phyloP scores from a whole-genome alignment of 2,113 vertebrate genomes.

The Elephantulus edwardii region DNA sequence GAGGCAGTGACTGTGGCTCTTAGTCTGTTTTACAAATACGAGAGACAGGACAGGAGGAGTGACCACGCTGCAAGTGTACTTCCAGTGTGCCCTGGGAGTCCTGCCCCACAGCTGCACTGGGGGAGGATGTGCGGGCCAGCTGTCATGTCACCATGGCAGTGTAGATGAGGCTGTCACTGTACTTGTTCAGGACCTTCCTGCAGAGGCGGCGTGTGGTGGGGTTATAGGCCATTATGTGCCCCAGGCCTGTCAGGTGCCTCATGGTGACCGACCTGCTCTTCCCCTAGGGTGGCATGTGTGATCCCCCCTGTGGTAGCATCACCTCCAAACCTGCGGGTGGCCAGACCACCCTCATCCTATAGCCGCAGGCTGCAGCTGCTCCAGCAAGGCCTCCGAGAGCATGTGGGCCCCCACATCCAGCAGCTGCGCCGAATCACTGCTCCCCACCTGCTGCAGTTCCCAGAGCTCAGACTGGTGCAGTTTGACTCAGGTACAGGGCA shows the following conservation, averaged over 20 bases:
- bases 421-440: conserved; percentile 85
- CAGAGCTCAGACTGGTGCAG: conserved; percentile 93
- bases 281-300: conserved; percentile 88
- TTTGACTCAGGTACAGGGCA: conserved; percentile 98
- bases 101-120: not conserved
- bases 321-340: conserved; percentile 87
- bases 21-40: not conserved
- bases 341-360: conserved; percentile 88
- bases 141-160: fast-evolving
- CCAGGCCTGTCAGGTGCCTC: fast-evolving
- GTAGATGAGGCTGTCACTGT: not conserved
- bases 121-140: not conserved
- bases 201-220: not conserved
- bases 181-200: not conserved
- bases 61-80: too few species aligned
- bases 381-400: conserved; percentile 83
- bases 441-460: conserved; percentile 84
- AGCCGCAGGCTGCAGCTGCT: conserved; percentile 87
- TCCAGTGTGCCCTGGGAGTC: not conserved
- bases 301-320: conserved; percentile 91
- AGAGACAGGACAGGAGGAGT: too few species aligned
- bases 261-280: conserved; percentile 8
- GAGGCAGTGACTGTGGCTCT: too few species aligned
- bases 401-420: conserved; percentile 81
- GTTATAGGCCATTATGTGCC: too few species aligned